Evolutionary conservation across 2,797 vertebrate genomes (phyloP).

Genomic region (Leucoraja ocellata): DNA sequence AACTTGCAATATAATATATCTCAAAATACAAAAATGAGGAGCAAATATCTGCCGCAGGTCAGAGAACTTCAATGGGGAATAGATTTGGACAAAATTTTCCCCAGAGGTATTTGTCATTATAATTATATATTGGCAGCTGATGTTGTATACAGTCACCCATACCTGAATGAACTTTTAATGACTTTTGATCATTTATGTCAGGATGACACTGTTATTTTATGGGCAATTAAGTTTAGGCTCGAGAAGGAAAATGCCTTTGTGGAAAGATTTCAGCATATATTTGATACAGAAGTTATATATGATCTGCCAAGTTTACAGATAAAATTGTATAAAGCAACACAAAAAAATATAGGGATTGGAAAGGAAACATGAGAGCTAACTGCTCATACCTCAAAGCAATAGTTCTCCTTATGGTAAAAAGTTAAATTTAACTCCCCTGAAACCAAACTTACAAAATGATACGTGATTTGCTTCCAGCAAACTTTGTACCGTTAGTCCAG

Average conservation of each 20-base stretch:
- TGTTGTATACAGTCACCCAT: slow-evolving; percentile 84
- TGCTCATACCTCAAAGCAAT: neutral
- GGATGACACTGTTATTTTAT: slow-evolving; percentile 78
- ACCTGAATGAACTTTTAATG: slow-evolving; percentile 75
- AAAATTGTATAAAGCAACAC: slow-evolving; percentile 78
- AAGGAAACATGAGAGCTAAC: neutral
- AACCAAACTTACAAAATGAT: slow-evolving; percentile 13
- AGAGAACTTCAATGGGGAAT: slow-evolving; percentile 81
- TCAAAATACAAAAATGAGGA: slow-evolving; percentile 73
- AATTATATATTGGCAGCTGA: slow-evolving; percentile 90
- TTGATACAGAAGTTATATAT: slow-evolving; percentile 75
- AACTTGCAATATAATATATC: slow-evolving; percentile 80
- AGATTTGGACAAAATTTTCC: slow-evolving; percentile 73
- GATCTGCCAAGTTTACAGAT: slow-evolving; percentile 80
- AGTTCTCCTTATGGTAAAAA: neutral
- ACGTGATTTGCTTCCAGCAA: neutral
- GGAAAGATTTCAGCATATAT: slow-evolving; percentile 66
- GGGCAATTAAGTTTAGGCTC: slow-evolving; percentile 87
- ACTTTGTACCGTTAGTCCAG: neutral
- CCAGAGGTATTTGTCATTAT: slow-evolving; percentile 63
- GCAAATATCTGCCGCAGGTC: slow-evolving; percentile 73
- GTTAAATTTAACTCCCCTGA: neutral
- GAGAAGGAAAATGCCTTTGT: slow-evolving; percentile 83
- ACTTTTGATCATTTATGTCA: slow-evolving; percentile 85
- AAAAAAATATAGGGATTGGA: slow-evolving; percentile 45